phyloP scores from a whole-genome alignment of 2,113 vertebrate species.

The Neopipo cinnamomea region DNA sequence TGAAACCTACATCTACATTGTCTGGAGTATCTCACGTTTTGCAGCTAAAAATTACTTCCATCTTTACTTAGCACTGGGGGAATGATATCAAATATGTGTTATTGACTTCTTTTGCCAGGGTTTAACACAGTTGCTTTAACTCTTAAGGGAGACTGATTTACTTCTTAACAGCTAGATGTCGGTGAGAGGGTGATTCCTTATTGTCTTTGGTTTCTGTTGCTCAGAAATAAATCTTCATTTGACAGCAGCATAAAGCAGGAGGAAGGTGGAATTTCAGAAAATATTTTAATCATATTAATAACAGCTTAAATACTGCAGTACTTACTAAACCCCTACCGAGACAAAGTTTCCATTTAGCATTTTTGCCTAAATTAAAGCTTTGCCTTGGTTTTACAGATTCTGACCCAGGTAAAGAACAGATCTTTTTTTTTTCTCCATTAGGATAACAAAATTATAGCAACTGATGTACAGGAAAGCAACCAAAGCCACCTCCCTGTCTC shows the following conservation, averaged over 20 bases:
- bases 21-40: not conserved
- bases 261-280: not conserved
- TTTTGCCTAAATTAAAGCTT: not conserved
- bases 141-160: not conserved
- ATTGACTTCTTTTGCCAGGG: not conserved
- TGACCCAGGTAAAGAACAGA: not conserved
- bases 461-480: not conserved
- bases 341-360: not conserved
- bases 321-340: not conserved
- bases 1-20: not conserved
- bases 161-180: not conserved
- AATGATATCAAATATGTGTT: not conserved
- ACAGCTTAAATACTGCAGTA: not conserved
- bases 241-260: conserved; percentile 15
- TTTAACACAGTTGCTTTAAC: not conserved
- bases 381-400: not conserved
- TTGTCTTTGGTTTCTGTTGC: not conserved
- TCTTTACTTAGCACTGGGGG: not conserved
- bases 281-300: conserved; percentile 9
- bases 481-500: not conserved
- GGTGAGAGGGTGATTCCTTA: not conserved
- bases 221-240: conserved; percentile 18
- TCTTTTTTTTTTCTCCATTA: not conserved
- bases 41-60: conserved; percentile 28
- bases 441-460: not conserved